A percentile compares a stretch with the other conserved stretches of the same genome.
These are phyloP conservation scores for Rhagium mordax DNA, from an alignment of 2,888 invertebrate genomes.

Conservation along the genomic window DNA sequence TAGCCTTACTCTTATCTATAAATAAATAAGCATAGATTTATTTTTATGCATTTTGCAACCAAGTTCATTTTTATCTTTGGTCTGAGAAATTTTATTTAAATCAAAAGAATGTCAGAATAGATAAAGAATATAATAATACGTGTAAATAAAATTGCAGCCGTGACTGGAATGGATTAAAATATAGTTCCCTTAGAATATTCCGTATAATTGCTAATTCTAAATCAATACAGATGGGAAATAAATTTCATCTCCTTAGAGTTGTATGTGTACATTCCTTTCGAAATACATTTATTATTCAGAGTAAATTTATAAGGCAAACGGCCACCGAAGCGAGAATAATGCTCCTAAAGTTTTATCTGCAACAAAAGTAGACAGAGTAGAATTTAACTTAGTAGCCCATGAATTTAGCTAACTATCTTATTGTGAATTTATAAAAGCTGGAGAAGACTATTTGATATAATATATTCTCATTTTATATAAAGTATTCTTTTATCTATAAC, in stretches of 20 bases:
- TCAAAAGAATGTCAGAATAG: no score
- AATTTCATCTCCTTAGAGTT: neutral
- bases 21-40: no score
- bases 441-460: neutral
- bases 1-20: no score
- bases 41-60: no score
- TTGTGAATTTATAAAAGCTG: slow-evolving; percentile 16
- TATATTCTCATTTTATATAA: neutral
- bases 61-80: no score
- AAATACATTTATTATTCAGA: neutral
- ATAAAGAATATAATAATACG: no score
- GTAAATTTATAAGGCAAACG: slow-evolving; percentile 1
- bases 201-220: no score
- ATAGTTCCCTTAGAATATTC: no score
- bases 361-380: neutral
- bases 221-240: neutral
- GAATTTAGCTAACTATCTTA: neutral
- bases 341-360: neutral
- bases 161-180: no score
- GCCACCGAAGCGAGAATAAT: neutral
- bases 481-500: neutral
- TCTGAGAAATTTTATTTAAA: no score
- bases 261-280: neutral
- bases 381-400: neutral
- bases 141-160: no score